Base-by-base conservation (phyloP, 2,797 vertebrate genomes). In the Hippoglossus hippoglossus region DNA sequence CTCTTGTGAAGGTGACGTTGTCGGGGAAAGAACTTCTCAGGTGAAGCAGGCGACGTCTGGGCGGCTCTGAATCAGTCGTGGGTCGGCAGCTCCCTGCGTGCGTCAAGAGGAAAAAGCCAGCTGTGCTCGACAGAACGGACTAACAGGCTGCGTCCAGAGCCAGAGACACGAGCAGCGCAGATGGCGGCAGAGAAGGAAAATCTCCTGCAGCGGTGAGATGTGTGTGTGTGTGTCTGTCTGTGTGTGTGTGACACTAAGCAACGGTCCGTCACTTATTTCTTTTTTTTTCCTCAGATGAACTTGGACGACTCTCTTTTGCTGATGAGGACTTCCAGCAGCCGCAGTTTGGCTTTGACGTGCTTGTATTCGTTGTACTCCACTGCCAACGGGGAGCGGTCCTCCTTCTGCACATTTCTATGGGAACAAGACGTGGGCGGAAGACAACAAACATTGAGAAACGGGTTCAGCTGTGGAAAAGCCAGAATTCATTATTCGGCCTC, bases 311-410 rank as follows among this genome's bases (percentile, higher is more conserved):
- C 96, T 94, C 96, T 95, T 92, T 99, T 99, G 95, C 96, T 99
- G 94, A 99, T 98, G 71, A 99, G 96, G 66, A 97, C 98, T 79
- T 99, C 98, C 91, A 99, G 91, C 46, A 99, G 95, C 82, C 96
- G 91, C 71, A 99, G 92, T 77, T 99, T 99, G 53, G 98, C 98
- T 87, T 99, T 99, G 24, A 98, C 82, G 56, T 99, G 97, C 84
- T 99, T 99, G 93, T 99, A 99, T 82, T 97, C 97, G 0, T 85
- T 96, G 93, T 99, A 99, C 55, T 99, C 98, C 67, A 94, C 95
- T 0, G 96, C 96, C 94, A 98, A 90, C 0, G 98, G 97, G 61
- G 93, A 85, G 67, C 98, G 98, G 75, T 99, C 98, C 88, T 99
- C 98, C 84, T 98, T 99, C 91, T 98, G 98, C 79, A 96, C 96